Percentiles rank a stretch among this genome's conserved stretches.
These are phyloP conservation scores for Danaus melanippus DNA, from an alignment of 1,140 invertebrate species.

Conservation along the genomic window DNA sequence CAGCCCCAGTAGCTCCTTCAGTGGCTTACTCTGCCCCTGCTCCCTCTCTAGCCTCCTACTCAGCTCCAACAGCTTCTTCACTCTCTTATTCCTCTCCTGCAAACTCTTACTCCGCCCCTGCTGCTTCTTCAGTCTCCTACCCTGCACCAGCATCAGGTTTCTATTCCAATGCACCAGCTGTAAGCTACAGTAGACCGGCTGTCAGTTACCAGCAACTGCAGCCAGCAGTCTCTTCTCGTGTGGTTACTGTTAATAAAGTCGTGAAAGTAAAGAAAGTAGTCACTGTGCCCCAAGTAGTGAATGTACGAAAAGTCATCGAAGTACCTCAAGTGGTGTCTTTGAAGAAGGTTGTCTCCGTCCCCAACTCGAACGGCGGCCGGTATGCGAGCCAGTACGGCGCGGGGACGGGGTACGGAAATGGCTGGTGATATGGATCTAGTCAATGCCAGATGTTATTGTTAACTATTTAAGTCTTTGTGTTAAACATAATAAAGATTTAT, in stretches of 20 bases:
- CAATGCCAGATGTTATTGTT: slow-evolving; percentile 2
- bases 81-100: slow-evolving; percentile 8
- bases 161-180: slow-evolving; percentile 2
- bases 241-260: slow-evolving; percentile 32
- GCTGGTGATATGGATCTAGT: background rate
- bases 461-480: background rate
- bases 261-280: slow-evolving; percentile 33
- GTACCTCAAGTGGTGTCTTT: slow-evolving; percentile 26
- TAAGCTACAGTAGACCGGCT: slow-evolving; percentile 1
- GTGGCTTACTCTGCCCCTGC: slow-evolving; percentile 9
- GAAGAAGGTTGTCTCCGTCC: slow-evolving; percentile 16
- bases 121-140: slow-evolving; percentile 8
- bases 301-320: slow-evolving; percentile 23
- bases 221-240: slow-evolving; percentile 5
- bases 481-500: too few species aligned
- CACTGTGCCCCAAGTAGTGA: slow-evolving; percentile 29
- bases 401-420: slow-evolving; percentile 14
- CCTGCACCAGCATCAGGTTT: slow-evolving; percentile 6
- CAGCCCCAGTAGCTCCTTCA: slow-evolving; percentile 7
- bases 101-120: background rate
- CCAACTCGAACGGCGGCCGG: slow-evolving; percentile 2
- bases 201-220: slow-evolving; percentile 11
- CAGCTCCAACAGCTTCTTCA: slow-evolving; percentile 17
- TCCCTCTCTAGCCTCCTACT: slow-evolving; percentile 13
- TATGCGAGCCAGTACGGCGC: slow-evolving; percentile 4